These are phyloP conservation scores for Tachina grossa DNA, from an alignment of 2,888 invertebrate genomes.

Conservation along the genomic window DNA sequence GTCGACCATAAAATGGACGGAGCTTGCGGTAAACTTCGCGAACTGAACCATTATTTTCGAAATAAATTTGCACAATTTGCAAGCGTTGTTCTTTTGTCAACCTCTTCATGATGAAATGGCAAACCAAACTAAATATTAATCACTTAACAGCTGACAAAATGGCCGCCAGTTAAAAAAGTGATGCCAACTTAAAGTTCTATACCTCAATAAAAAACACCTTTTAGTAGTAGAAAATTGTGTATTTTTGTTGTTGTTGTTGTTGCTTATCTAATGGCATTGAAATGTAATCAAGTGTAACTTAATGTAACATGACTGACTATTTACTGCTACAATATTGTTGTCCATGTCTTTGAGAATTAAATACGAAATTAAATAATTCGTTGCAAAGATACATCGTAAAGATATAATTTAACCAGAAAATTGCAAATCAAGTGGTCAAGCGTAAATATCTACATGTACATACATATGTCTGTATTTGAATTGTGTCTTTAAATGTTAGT, in stretches of 20 bases:
- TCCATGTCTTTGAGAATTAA: conserved; percentile 4
- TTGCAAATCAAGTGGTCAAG: conserved; percentile 52
- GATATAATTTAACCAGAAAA: conserved; percentile 52
- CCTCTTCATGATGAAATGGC: too few species aligned
- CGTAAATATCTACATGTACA: conserved; percentile 26
- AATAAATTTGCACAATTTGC: too few species aligned
- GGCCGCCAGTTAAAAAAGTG: too few species aligned
- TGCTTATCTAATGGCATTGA: conserved; percentile 34
- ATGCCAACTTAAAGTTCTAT: too few species aligned
- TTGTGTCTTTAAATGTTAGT: conserved; percentile 4
- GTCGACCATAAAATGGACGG: too few species aligned
- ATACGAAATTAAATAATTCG: conserved; percentile 17
- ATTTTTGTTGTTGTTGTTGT: conserved; percentile 1
- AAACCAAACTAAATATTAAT: too few species aligned
- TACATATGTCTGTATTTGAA: neutral
- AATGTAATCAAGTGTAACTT: conserved; percentile 64
- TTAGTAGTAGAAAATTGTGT: neutral
- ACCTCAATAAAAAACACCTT: too few species aligned
- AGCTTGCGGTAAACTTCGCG: too few species aligned
- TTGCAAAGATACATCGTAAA: neutral
- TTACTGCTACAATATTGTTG: conserved; percentile 22
- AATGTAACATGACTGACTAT: conserved; percentile 59
- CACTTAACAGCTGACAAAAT: too few species aligned
- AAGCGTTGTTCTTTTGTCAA: too few species aligned
- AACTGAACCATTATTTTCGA: too few species aligned